Base-by-base conservation (phyloP, 2,797 vertebrate species). In the Valencia hispanica region DNA sequence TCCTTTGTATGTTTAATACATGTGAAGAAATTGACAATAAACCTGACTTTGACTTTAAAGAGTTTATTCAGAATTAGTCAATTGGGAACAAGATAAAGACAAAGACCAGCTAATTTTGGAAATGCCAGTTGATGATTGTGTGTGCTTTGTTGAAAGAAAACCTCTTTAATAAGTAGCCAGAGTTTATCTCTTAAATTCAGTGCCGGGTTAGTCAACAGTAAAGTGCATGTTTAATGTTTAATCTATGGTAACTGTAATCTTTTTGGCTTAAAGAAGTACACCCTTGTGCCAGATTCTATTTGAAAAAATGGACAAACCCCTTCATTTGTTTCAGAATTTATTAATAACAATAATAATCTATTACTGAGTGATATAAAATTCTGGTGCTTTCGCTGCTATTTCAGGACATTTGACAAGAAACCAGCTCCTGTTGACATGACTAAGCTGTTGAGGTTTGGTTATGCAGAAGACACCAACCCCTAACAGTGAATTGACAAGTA, bases 361-460 rank as follows among this genome's bases (percentile, higher is more conserved):
- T n/a, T n/a, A 2, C 51, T 53, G 51, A n/a, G 3, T n/a, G 22
- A 10, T 53, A 22, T 53, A 53, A 1, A 12, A 57, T 47, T 47
- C 4, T 78, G 0, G 17, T 77, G 7, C 70, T n/a, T 77, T 70
- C 63, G 18, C 1, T 86, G 5, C 74, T 78, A 20, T 74, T 53
- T 22, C 88, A 95, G 94, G 79, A 63, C 87, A 5, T 79, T 74
- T 70, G 89, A 93, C 78, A 95, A 94, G 91, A 94, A 87, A 41
- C 76, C 88, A 1, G 47, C 87, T 8, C 93, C 94, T 1, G 86
- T 94, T 11, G 78, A 89, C 91, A 95, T 95, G 95, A 91, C 93
- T 0, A 95, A 93, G 80, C 90, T 95, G 66, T 22, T 95, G 86
- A 94, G 95, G 80, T 95, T 95, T 51, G 95, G 94, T 47, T 95